A percentile compares a stretch with the other conserved stretches of the same genome.
phyloP scores from a whole-genome alignment of 2,888 invertebrate species.

The Amblyjoppa proteus region DNA sequence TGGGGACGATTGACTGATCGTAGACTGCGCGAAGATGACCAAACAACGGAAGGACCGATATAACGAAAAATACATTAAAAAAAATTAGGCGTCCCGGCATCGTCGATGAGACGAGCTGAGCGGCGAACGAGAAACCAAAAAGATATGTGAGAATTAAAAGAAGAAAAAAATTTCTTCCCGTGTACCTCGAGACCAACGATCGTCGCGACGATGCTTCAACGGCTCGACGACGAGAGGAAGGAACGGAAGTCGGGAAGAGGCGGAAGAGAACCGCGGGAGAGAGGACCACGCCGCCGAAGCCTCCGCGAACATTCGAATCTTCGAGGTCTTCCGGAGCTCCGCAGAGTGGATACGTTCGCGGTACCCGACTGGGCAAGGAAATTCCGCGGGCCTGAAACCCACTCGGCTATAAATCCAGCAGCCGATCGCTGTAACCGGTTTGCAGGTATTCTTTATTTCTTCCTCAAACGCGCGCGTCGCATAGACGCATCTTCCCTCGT shows the following conservation, averaged over 20 bases:
- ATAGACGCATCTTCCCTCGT: conserved; percentile 5
- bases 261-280: neutral
- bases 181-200: neutral
- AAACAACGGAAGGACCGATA: neutral
- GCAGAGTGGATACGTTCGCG: neutral
- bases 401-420: conserved; percentile 1
- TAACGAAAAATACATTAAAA: neutral
- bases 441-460: conserved; percentile 30
- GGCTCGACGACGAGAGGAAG: conserved; percentile 18
- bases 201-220: neutral
- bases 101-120: conserved; percentile 6
- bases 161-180: neutral
- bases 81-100: neutral
- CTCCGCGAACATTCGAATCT: neutral
- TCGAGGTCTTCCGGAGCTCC: conserved; percentile 2
- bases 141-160: neutral
- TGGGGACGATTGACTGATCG: neutral
- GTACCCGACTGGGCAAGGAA: conserved; percentile 14
- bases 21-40: neutral
- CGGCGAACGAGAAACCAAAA: conserved; percentile 23
- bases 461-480: conserved; percentile 21
- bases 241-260: neutral
- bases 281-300: neutral
- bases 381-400: conserved; percentile 33
- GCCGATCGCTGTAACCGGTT: conserved; percentile 36